Percentiles rank a stretch among this genome's conserved stretches.
Conservation (phyloP, 2,888 invertebrate genomes). For the Oegoconia quadripuncta region DNA sequence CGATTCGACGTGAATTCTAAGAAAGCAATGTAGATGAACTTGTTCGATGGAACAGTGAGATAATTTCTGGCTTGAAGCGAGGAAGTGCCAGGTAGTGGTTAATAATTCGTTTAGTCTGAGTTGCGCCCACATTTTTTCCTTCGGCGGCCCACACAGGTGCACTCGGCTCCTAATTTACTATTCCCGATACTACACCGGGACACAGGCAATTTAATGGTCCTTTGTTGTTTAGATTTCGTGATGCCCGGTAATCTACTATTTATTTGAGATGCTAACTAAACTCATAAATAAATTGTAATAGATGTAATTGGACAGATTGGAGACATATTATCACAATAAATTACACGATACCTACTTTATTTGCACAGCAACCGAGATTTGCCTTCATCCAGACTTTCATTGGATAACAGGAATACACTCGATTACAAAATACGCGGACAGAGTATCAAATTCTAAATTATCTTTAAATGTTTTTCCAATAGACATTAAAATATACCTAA, state of each 20-base stretch:
- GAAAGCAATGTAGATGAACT: conserved; percentile 32
- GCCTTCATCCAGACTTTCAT: too few species aligned
- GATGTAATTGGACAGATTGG: not conserved
- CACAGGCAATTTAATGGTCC: conserved; percentile 51
- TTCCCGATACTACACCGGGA: conserved; percentile 60
- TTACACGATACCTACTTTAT: too few species aligned
- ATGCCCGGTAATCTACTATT: conserved; percentile 34
- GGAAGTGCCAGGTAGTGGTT: conserved; percentile 71
- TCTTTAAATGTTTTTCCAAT: too few species aligned
- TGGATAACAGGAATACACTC: too few species aligned
- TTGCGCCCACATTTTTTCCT: conserved; percentile 71
- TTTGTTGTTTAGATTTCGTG: conserved; percentile 45
- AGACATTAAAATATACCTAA: too few species aligned
- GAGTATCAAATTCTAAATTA: too few species aligned
- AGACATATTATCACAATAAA: too few species aligned
- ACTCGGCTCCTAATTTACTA: conserved; percentile 68
- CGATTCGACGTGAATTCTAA: not conserved
- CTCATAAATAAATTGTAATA: conserved; percentile 11
- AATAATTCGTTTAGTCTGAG: conserved; percentile 77
- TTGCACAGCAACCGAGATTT: too few species aligned
- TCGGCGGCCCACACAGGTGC: conserved; percentile 74
- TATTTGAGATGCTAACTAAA: conserved; percentile 26
- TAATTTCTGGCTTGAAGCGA: conserved; percentile 28
- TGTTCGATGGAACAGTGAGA: conserved; percentile 16
- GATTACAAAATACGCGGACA: too few species aligned